These are phyloP conservation scores for Hemaris fuciformis DNA, from an alignment of 2,888 invertebrate species.

Conservation along the genomic window DNA sequence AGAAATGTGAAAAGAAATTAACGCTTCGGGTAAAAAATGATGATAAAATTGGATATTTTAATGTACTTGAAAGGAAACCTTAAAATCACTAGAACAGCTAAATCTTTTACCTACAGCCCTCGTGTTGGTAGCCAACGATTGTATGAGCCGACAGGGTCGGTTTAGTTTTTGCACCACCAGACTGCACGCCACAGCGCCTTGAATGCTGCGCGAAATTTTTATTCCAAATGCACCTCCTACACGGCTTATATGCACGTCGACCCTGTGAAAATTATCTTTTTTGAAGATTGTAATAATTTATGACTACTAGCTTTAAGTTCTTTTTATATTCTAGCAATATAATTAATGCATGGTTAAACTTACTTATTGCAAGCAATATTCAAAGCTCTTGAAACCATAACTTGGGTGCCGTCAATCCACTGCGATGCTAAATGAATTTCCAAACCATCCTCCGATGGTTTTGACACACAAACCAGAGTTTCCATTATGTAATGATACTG, in stretches of 20 bases:
- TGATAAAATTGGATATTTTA: too few relatives aligned
- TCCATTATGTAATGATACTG: constrained; percentile 91
- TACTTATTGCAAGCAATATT: constrained; percentile 83
- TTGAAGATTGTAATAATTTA: too few relatives aligned
- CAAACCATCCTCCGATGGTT: constrained; percentile 86
- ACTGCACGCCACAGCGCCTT: constrained; percentile 59
- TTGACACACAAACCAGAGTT: constrained; percentile 82
- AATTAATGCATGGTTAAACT: too few relatives aligned
- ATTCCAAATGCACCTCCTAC: constrained; percentile 83
- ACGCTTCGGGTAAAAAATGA: too few relatives aligned
- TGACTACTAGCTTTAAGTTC: too few relatives aligned
- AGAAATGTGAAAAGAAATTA: too few relatives aligned
- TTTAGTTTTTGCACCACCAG: constrained; percentile 83
- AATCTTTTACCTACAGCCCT: constrained; percentile 79
- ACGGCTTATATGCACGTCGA: constrained; percentile 81
- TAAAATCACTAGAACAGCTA: constrained; percentile 72
- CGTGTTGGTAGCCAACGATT: constrained; percentile 84
- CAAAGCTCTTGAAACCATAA: constrained; percentile 73
- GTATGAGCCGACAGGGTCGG: constrained; percentile 83
- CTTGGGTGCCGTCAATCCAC: constrained; percentile 81
- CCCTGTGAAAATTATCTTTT: too few relatives aligned
- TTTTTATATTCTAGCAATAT: too few relatives aligned
- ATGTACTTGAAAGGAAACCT: too few relatives aligned
- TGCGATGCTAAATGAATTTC: constrained; percentile 84
- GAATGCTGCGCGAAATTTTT: constrained; percentile 84